These are phyloP conservation scores for Zaprionus vittiger DNA, from an alignment of 1,140 invertebrate species.

Conservation along the genomic window DNA sequence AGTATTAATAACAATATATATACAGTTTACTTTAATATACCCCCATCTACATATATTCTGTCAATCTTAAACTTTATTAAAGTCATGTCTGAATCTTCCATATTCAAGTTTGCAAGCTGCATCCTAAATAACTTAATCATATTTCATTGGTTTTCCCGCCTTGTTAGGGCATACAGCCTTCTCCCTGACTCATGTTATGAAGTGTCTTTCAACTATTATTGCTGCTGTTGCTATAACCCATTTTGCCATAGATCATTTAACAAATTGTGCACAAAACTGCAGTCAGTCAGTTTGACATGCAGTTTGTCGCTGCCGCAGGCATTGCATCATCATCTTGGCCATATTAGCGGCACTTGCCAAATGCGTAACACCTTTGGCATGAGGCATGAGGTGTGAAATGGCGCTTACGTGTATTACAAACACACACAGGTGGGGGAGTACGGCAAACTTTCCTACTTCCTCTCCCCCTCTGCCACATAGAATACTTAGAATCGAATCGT, in stretches of 20 bases:
- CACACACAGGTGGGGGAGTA: neutral
- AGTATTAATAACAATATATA: neutral
- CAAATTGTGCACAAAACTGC: slow-evolving; percentile 55
- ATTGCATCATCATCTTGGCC: slow-evolving; percentile 64
- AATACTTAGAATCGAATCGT: slow-evolving; percentile 37
- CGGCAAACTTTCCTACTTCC: slow-evolving; percentile 21
- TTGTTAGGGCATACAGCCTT: slow-evolving; percentile 33
- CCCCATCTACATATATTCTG: too few species aligned
- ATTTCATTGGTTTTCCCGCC: neutral
- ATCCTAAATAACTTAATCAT: neutral
- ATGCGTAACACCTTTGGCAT: slow-evolving; percentile 57
- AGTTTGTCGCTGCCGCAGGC: slow-evolving; percentile 33
- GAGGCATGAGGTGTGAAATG: slow-evolving; percentile 54
- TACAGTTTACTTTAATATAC: too few species aligned
- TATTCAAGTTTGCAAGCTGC: neutral
- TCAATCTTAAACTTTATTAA: too few species aligned
- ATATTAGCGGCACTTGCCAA: slow-evolving; percentile 49
- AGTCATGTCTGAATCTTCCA: too few species aligned
- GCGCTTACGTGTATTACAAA: slow-evolving; percentile 41
- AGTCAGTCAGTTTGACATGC: slow-evolving; percentile 49
- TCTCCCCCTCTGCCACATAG: slow-evolving; percentile 15
- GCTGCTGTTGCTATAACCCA: slow-evolving; percentile 1
- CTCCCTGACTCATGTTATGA: neutral
- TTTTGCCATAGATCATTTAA: slow-evolving; percentile 45
- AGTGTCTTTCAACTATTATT: neutral